Percentiles rank a stretch among this genome's conserved stretches.
Conservation (phyloP, 2,888 invertebrate genomes). For the Molanna angustata region DNA sequence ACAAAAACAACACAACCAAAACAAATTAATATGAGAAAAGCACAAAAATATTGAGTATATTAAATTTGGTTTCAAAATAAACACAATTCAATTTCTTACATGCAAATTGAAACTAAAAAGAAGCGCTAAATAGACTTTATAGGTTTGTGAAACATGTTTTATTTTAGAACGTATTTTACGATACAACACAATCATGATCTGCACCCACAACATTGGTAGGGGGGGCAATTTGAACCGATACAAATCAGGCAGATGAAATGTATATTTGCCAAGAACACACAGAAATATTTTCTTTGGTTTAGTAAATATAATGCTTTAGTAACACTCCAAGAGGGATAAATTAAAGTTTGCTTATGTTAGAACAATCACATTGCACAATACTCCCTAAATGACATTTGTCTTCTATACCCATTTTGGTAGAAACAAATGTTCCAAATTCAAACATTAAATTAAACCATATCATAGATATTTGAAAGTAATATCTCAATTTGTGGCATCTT, state of each 20-base stretch:
- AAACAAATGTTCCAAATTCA: no score
- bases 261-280: slow-evolving; percentile 31
- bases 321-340: slow-evolving; percentile 17
- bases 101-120: slow-evolving; percentile 2
- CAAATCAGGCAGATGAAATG: slow-evolving; percentile 18
- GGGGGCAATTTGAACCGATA: slow-evolving; percentile 1
- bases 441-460: no score
- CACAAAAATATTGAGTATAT: background rate
- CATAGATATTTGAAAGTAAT: no score
- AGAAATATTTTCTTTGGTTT: slow-evolving; percentile 23
- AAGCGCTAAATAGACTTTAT: background rate
- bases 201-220: slow-evolving; percentile 16
- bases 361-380: slow-evolving; percentile 12
- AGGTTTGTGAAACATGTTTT: slow-evolving; percentile 7
- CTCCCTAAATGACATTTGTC: slow-evolving; percentile 26
- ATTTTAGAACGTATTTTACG: slow-evolving; percentile 10
- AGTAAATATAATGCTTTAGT: slow-evolving; percentile 14
- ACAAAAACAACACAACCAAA: background rate
- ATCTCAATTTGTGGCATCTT: no score
- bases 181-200: slow-evolving; percentile 11
- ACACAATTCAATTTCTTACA: slow-evolving; percentile 12
- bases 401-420: no score
- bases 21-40: background rate
- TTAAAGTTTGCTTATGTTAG: slow-evolving; percentile 13
- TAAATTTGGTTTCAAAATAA: background rate